phyloP scores from a whole-genome alignment of 2,888 invertebrate genomes.

The Tethea ocularis region DNA sequence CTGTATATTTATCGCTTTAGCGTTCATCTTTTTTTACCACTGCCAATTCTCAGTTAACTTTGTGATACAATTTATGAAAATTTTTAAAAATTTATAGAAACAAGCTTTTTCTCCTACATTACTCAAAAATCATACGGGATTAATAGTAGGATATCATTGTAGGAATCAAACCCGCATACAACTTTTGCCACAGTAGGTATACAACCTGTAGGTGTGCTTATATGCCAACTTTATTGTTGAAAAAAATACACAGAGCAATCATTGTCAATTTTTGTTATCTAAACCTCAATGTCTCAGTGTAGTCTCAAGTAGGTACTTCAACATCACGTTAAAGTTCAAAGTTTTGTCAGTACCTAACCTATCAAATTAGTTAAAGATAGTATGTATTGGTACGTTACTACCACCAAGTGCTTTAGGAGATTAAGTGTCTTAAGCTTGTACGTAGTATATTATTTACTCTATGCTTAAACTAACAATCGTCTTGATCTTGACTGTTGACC shows the following conservation, averaged over 20 bases:
- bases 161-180: no score
- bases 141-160: no score
- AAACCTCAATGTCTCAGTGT: background rate
- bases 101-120: no score
- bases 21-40: background rate
- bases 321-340: background rate
- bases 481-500: constrained; percentile 23
- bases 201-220: no score
- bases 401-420: background rate
- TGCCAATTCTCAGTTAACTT: background rate
- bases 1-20: constrained; percentile 1
- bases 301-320: background rate
- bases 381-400: background rate
- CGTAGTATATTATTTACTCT: no score
- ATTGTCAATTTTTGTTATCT: no score
- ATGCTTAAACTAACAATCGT: constrained; percentile 32
- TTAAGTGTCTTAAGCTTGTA: no score
- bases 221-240: no score
- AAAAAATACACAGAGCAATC: no score
- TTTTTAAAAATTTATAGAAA: background rate
- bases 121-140: no score
- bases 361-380: background rate
- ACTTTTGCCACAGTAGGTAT: no score
- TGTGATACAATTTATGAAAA: background rate
- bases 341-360: background rate